These are phyloP conservation scores for Bagarius yarrelli DNA, from an alignment of 2,113 vertebrate species.

Conservation along the genomic window DNA sequence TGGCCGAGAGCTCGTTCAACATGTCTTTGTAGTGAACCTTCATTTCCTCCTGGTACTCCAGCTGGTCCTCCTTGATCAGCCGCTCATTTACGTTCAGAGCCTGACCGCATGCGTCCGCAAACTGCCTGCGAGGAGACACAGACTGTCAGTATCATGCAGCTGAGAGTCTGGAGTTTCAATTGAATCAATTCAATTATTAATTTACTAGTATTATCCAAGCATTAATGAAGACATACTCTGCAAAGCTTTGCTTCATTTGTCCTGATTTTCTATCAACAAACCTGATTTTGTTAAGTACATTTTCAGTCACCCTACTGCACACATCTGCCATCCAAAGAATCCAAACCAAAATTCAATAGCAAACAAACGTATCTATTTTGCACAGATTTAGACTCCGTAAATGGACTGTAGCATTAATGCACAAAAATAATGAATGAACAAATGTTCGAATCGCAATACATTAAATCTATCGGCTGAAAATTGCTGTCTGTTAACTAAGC, in stretches of 20 bases:
- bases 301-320: too few relatives aligned
- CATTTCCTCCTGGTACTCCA: conserved; percentile 98
- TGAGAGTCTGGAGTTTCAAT: too few relatives aligned
- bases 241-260: background rate
- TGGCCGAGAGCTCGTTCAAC: conserved; percentile 84
- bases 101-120: conserved; percentile 94
- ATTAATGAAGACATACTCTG: background rate
- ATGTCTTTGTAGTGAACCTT: conserved; percentile 93
- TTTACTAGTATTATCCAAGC: background rate
- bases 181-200: too few relatives aligned
- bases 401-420: background rate
- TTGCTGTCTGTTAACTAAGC: background rate
- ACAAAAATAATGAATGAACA: too few relatives aligned
- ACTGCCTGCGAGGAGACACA: conserved; percentile 75
- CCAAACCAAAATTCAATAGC: background rate
- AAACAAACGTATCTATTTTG: background rate
- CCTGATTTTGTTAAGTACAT: background rate
- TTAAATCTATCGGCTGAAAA: background rate
- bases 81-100: conserved; percentile 93
- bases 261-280: background rate
- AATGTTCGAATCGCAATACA: too few relatives aligned
- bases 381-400: background rate
- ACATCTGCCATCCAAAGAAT: background rate
- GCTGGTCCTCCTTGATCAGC: conserved; percentile 96
- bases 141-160: too few relatives aligned